Conservation (phyloP, 2,113 vertebrate species). For the Microcebus tavaratra region DNA sequence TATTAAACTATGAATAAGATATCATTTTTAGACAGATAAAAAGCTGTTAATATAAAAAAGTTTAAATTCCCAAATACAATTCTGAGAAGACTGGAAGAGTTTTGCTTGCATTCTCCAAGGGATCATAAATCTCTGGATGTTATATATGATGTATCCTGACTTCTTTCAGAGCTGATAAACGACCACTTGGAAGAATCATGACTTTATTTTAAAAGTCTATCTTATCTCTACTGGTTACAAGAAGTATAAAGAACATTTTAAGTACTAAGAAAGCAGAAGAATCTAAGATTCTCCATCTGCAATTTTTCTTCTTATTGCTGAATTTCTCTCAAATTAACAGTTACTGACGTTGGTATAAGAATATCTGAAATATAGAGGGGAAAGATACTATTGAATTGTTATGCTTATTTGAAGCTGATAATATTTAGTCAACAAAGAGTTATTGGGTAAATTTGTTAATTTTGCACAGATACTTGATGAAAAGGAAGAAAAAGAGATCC, state of each 20-base stretch:
- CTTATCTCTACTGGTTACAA: slow-evolving; percentile 19
- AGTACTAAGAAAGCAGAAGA: slow-evolving; percentile 21
- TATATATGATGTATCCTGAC: neutral
- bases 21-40: slow-evolving; percentile 40
- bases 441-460: neutral
- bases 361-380: neutral
- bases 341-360: slow-evolving; percentile 13
- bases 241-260: slow-evolving; percentile 25
- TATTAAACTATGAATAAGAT: slow-evolving; percentile 18
- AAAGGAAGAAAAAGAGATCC: neutral
- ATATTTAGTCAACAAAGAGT: neutral
- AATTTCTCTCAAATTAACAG: neutral
- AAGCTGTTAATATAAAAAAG: slow-evolving; percentile 32
- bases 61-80: slow-evolving; percentile 29
- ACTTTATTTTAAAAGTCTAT: slow-evolving; percentile 67
- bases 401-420: neutral
- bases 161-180: neutral
- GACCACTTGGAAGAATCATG: slow-evolving; percentile 23
- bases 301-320: slow-evolving; percentile 23
- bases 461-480: neutral
- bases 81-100: neutral
- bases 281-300: slow-evolving; percentile 17
- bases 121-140: slow-evolving; percentile 20
- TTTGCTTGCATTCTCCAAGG: slow-evolving; percentile 2
- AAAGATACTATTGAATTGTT: neutral